Conservation (phyloP, 2,888 invertebrate genomes). For the Chaetoderma sp. region DNA sequence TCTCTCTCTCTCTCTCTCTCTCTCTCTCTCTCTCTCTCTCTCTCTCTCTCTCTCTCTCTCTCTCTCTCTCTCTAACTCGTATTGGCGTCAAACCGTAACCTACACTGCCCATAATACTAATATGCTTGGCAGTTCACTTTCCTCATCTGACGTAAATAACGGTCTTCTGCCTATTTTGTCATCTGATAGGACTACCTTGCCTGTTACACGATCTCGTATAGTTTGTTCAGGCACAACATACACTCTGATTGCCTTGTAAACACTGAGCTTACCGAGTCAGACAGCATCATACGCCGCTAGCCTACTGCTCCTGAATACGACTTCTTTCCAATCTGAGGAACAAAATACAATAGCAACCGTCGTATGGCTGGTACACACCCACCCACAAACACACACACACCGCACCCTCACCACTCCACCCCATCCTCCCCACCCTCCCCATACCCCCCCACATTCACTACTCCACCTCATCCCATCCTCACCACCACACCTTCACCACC, state of each 20-base stretch:
- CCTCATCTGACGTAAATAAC: conserved; percentile 11
- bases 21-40: background rate
- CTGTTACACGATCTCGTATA: conserved; percentile 9
- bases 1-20: background rate
- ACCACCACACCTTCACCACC: no score
- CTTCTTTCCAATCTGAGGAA: no score
- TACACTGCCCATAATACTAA: conserved; percentile 15
- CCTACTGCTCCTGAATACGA: no score
- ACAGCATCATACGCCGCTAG: no score
- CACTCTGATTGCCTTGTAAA: conserved; percentile 2
- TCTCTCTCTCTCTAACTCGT: no score
- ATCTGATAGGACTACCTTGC: background rate
- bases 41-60: conserved; percentile 12
- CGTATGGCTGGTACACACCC: no score
- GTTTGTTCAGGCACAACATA: conserved; percentile 15
- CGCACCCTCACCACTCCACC: no score
- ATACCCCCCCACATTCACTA: no score
- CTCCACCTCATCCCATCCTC: no score
- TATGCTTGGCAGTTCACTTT: conserved; percentile 14
- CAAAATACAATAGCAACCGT: no score
- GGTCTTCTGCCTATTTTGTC: conserved; percentile 4
- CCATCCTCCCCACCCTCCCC: no score
- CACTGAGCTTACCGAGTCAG: conserved; percentile 1
- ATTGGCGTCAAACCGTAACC: conserved; percentile 22
- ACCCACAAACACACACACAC: no score